Percentiles rank a stretch among this genome's conserved stretches.
Conservation (phyloP, 2,797 vertebrate genomes). For the Denticeps clupeoides region DNA sequence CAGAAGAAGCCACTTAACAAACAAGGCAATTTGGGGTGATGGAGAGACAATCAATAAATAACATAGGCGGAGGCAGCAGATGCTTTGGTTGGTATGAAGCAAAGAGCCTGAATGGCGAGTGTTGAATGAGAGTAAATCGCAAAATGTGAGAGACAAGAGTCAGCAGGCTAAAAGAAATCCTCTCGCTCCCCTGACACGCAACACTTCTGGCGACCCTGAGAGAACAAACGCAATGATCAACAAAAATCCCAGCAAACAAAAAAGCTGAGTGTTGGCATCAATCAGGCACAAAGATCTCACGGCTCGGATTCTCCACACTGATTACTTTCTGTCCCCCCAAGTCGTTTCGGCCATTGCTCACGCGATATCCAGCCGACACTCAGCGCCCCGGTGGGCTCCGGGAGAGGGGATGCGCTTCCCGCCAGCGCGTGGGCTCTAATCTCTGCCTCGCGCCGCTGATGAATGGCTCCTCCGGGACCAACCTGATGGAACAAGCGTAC, state of each 20-base stretch:
- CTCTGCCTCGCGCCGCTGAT: constrained; percentile 2
- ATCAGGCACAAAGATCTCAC: constrained; percentile 1
- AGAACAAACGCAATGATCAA: constrained; percentile 1
- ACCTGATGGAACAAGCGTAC: background rate
- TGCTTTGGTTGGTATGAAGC: no score
- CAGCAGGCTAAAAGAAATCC: background rate
- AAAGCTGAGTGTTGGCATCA: background rate
- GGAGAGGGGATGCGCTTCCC: background rate
- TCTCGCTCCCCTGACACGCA: background rate
- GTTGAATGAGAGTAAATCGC: no score
- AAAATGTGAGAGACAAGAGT: no score
- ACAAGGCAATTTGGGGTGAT: no score
- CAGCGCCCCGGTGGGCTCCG: background rate
- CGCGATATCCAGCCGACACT: background rate
- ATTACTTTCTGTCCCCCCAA: constrained; percentile 2
- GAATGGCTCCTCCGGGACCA: constrained; percentile 4
- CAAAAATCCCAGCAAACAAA: background rate
- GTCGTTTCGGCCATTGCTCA: background rate
- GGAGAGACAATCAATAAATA: no score
- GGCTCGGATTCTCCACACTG: background rate
- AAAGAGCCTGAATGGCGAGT: no score
- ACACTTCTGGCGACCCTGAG: background rate
- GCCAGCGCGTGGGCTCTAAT: background rate
- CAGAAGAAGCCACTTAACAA: no score
- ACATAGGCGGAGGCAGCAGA: no score